A percentile compares a stretch with the other conserved stretches of the same genome.
phyloP scores from a whole-genome alignment of 2,113 vertebrate genomes.

The Ptyas mucosa region DNA sequence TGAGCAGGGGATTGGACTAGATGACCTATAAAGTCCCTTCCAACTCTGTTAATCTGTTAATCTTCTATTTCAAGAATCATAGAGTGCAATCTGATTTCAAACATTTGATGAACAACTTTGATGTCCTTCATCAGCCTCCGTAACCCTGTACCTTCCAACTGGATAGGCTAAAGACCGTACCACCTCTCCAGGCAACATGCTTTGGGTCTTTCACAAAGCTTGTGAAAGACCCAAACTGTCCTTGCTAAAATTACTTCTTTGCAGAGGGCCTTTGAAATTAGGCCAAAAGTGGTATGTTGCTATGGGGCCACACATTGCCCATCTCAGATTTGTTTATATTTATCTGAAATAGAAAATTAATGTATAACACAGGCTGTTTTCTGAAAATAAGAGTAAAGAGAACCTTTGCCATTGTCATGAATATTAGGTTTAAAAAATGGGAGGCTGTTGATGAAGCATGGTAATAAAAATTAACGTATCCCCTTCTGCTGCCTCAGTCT shows the following conservation, averaged over 20 bases:
- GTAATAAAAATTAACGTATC: neutral
- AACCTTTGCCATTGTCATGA: neutral
- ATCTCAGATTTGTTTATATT: neutral
- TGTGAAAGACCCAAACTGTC: neutral
- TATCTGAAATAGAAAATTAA: neutral
- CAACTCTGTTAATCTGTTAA: too few relatives aligned
- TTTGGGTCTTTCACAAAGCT: neutral
- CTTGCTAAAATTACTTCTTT: neutral
- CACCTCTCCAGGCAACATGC: neutral
- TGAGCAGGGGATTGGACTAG: too few relatives aligned
- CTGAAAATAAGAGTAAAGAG: neutral
- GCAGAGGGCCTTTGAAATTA: neutral
- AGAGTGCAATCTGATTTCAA: neutral
- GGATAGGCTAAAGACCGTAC: neutral
- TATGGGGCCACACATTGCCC: neutral
- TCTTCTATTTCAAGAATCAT: neutral
- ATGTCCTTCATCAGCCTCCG: neutral
- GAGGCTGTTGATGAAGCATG: neutral
- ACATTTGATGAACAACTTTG: neutral
- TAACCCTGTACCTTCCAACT: neutral
- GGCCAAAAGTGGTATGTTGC: neutral
- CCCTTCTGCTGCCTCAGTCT: neutral
- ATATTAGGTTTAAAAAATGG: neutral
- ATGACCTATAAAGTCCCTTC: too few relatives aligned
- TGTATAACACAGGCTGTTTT: neutral